Percentiles rank a stretch among this genome's conserved stretches.
Conservation (phyloP, 2,113 vertebrate species). For the Cavia aperea region DNA sequence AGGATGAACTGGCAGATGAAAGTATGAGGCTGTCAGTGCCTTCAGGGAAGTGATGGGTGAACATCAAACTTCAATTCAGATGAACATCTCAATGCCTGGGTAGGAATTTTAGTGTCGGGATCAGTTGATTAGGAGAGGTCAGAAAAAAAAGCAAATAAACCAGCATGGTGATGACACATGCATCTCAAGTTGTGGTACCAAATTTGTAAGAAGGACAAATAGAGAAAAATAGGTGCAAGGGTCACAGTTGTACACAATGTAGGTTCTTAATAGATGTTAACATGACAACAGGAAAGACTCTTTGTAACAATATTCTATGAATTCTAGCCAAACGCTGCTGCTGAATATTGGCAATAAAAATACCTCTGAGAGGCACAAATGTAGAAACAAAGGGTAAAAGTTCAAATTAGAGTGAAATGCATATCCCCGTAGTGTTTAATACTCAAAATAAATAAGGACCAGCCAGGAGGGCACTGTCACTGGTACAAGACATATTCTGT, state of each 20-base stretch:
- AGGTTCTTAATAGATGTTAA: neutral
- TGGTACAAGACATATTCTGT: neutral
- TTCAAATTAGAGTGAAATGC: neutral
- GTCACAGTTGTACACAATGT: neutral
- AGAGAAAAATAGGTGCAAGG: neutral
- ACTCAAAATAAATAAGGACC: neutral
- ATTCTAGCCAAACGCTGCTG: neutral
- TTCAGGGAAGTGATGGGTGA: slow-evolving; percentile 55
- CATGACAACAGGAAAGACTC: neutral
- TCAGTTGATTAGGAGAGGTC: neutral
- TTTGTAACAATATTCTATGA: neutral
- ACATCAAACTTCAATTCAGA: slow-evolving; percentile 60
- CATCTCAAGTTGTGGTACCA: neutral
- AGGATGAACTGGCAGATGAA: slow-evolving; percentile 55
- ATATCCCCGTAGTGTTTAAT: neutral
- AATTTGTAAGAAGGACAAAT: neutral
- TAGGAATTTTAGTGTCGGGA: neutral
- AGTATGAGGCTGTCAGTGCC: slow-evolving; percentile 58
- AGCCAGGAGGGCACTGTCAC: neutral
- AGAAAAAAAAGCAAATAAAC: neutral
- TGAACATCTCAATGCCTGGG: slow-evolving; percentile 39
- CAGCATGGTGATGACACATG: neutral
- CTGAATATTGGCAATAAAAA: neutral
- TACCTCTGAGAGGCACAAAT: neutral
- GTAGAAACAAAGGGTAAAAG: neutral